Percentiles rank a stretch among this genome's conserved stretches.
Evolutionary conservation across 2,888 invertebrate species (phyloP).

Genomic region (Trilocha varians): DNA sequence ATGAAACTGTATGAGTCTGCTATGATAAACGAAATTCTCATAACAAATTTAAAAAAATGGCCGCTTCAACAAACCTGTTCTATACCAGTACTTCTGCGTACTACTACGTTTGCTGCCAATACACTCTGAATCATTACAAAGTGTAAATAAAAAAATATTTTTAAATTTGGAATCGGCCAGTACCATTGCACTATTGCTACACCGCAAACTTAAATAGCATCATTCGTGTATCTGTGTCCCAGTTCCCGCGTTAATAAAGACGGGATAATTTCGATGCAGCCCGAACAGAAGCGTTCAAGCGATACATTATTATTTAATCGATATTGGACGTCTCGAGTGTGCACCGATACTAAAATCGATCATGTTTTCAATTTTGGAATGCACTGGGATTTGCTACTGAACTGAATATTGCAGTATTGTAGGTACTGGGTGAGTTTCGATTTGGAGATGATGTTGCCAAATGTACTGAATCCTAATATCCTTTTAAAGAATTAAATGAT

Average conservation of each 20-base stretch:
- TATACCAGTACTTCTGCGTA: too few relatives aligned
- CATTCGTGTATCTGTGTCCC: slow-evolving; percentile 16
- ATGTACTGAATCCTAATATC: too few relatives aligned
- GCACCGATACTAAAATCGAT: background rate
- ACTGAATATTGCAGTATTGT: background rate
- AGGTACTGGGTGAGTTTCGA: too few relatives aligned
- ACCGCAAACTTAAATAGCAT: slow-evolving; percentile 1
- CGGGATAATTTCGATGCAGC: slow-evolving; percentile 4
- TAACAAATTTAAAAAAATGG: too few relatives aligned
- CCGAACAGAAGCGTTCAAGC: background rate
- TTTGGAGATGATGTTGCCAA: too few relatives aligned
- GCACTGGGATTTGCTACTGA: background rate
- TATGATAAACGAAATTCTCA: too few relatives aligned
- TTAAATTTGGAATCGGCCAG: slow-evolving; percentile 1
- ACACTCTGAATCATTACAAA: background rate
- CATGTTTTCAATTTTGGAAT: background rate
- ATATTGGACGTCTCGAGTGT: background rate
- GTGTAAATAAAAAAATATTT: slow-evolving; percentile 1
- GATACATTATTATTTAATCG: background rate
- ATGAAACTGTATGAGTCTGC: too few relatives aligned
- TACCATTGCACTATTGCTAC: background rate
- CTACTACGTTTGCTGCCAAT: background rate
- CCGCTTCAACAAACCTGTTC: too few relatives aligned
- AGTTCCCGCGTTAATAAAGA: slow-evolving; percentile 9
- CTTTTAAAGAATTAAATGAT: too few relatives aligned